Evolutionary conservation across 2,113 vertebrate genomes (phyloP).

Genomic region (Tringa solitaria): DNA sequence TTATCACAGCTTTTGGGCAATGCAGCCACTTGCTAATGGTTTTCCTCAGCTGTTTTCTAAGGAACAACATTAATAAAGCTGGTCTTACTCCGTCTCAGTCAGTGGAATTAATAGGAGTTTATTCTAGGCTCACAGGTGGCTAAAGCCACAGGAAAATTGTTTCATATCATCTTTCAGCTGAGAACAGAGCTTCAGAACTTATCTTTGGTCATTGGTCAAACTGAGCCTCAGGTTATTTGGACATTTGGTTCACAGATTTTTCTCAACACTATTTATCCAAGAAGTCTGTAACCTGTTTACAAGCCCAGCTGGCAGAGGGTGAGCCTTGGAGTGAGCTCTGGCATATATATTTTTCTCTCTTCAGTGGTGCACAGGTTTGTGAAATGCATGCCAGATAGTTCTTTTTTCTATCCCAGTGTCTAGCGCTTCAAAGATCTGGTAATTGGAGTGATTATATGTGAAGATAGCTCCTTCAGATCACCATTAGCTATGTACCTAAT

Average conservation of each 20-base stretch:
- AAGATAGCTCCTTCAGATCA: neutral
- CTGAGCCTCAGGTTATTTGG: slow-evolving; percentile 51
- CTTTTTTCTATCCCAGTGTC: neutral
- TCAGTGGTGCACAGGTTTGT: neutral
- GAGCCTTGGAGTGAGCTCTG: neutral
- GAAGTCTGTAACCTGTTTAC: slow-evolving; percentile 25
- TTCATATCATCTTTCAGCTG: neutral
- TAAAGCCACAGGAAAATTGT: slow-evolving; percentile 10
- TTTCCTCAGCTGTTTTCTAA: neutral
- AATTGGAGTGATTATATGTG: neutral
- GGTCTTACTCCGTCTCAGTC: neutral
- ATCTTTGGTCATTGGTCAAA: slow-evolving; percentile 42
- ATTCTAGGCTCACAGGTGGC: slow-evolving; percentile 6
- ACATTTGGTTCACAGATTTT: slow-evolving; percentile 63
- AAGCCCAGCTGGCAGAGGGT: slow-evolving; percentile 29
- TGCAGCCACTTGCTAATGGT: neutral
- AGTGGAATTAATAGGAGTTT: neutral
- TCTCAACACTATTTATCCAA: slow-evolving; percentile 5
- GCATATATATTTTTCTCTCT: neutral
- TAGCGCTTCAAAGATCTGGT: neutral
- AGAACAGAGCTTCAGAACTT: slow-evolving; percentile 11
- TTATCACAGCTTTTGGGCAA: neutral
- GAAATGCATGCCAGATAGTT: neutral
- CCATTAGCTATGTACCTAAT: neutral
- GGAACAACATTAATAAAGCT: neutral